These are phyloP conservation scores for Sebastes trivittatus DNA, from an alignment of 2,797 vertebrate genomes.

Conservation along the genomic window DNA sequence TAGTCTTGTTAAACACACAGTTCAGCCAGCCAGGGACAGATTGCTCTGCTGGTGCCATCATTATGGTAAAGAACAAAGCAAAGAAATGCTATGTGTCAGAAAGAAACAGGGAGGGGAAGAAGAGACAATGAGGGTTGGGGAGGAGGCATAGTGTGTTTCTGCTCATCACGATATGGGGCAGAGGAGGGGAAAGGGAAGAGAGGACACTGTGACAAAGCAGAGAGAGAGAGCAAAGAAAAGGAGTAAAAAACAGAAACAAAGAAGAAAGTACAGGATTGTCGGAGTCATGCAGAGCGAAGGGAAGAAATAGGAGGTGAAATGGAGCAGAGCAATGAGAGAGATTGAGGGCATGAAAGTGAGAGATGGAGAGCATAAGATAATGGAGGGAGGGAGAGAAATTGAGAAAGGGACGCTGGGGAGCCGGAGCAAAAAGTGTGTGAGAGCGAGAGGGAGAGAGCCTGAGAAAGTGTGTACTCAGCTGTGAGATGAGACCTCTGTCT, in stretches of 20 bases:
- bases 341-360: constrained; percentile 78
- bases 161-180: constrained; percentile 35
- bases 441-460: constrained; percentile 78
- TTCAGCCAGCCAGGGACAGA: constrained; percentile 75
- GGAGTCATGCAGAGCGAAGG: constrained; percentile 42
- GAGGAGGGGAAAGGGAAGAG: constrained; percentile 28
- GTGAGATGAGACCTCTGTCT: constrained; percentile 84
- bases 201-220: constrained; percentile 41
- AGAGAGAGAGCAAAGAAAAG: neutral
- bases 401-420: constrained; percentile 80
- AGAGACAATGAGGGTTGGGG: constrained; percentile 43
- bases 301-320: constrained; percentile 68
- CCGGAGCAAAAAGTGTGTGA: constrained; percentile 77
- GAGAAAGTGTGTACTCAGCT: constrained; percentile 85
- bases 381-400: constrained; percentile 77
- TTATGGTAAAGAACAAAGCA: constrained; percentile 71
- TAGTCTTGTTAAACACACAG: constrained; percentile 81
- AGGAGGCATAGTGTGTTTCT: constrained; percentile 33
- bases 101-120: constrained; percentile 34
- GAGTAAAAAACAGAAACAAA: constrained; percentile 43
- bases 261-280: constrained; percentile 35
- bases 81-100: constrained; percentile 59
- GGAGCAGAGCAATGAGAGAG: constrained; percentile 77
- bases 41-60: constrained; percentile 74
- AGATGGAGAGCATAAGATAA: constrained; percentile 79